Percentiles rank a stretch among this genome's conserved stretches.
phyloP scores from a whole-genome alignment of 2,888 invertebrate genomes.

The Hirudinaria manillensis region DNA sequence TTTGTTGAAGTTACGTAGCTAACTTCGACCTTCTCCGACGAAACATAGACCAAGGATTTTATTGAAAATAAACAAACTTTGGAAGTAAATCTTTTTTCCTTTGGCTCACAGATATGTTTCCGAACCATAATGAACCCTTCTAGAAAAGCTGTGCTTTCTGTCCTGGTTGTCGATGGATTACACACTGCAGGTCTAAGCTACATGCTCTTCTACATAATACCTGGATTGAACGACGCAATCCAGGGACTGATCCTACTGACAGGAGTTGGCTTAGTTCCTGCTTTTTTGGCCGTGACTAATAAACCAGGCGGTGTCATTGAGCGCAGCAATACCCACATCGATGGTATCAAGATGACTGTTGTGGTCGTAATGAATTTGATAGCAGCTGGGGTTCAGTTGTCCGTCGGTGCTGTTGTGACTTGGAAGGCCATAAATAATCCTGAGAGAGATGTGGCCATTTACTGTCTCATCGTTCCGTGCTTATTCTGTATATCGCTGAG shows the following conservation, averaged over 20 bases:
- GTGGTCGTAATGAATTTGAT: not conserved
- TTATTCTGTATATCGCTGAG: constrained; percentile 12
- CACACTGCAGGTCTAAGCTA: constrained; percentile 5
- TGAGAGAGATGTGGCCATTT: not conserved
- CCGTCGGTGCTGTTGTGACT: constrained; percentile 11
- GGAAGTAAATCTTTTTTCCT: not conserved
- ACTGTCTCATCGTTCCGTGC: constrained; percentile 11
- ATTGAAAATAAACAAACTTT: not conserved
- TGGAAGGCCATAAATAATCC: constrained; percentile 8
- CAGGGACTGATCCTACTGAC: constrained; percentile 6
- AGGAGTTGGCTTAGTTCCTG: constrained; percentile 19
- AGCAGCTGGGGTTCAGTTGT: constrained; percentile 6
- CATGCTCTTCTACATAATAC: constrained; percentile 20
- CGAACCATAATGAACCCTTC: not conserved
- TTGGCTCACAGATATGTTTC: constrained; percentile 15
- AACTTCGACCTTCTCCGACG: too few species aligned
- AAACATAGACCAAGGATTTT: too few species aligned
- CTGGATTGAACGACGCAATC: constrained; percentile 8
- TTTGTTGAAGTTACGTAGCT: too few species aligned
- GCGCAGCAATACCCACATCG: not conserved
- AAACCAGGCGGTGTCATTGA: not conserved
- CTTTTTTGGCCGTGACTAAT: constrained; percentile 3
- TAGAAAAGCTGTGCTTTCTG: not conserved
- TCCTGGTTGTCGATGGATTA: not conserved
- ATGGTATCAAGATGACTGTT: not conserved